Evolutionary conservation across 1,140 invertebrate genomes (phyloP).

Genomic region (Heliconius melpomene): DNA sequence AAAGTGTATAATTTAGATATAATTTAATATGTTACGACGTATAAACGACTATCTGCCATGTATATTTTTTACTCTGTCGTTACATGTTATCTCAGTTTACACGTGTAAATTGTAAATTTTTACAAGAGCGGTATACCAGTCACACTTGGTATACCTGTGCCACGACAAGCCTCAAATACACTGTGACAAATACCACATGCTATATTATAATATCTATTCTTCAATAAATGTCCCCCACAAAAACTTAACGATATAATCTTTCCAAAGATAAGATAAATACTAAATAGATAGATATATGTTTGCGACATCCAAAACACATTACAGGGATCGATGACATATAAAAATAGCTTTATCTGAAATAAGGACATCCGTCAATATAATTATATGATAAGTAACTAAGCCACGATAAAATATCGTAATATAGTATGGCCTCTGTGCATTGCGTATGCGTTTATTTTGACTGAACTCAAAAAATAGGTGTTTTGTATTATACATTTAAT

Average conservation of each 20-base stretch:
- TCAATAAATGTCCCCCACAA: not conserved
- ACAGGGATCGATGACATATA: not conserved
- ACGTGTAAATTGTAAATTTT: too few relatives aligned
- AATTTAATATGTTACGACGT: too few relatives aligned
- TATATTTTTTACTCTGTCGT: too few relatives aligned
- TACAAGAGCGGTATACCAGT: too few relatives aligned
- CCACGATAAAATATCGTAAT: not conserved
- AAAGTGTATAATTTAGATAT: too few relatives aligned
- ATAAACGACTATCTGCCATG: too few relatives aligned
- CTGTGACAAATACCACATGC: too few relatives aligned
- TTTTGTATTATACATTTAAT: not conserved
- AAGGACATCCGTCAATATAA: not conserved
- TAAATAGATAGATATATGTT: not conserved
- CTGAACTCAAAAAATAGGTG: not conserved
- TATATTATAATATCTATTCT: too few relatives aligned
- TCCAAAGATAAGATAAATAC: not conserved
- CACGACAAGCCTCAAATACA: too few relatives aligned
- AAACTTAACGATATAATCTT: not conserved
- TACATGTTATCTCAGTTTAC: too few relatives aligned
- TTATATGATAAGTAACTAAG: not conserved
- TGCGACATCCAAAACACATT: not conserved
- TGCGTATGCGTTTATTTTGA: not conserved
- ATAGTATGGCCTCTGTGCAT: not conserved
- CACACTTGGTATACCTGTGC: too few relatives aligned
- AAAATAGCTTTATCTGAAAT: not conserved